Conservation (phyloP, 2,888 invertebrate genomes). For the Chalcis sispes region DNA sequence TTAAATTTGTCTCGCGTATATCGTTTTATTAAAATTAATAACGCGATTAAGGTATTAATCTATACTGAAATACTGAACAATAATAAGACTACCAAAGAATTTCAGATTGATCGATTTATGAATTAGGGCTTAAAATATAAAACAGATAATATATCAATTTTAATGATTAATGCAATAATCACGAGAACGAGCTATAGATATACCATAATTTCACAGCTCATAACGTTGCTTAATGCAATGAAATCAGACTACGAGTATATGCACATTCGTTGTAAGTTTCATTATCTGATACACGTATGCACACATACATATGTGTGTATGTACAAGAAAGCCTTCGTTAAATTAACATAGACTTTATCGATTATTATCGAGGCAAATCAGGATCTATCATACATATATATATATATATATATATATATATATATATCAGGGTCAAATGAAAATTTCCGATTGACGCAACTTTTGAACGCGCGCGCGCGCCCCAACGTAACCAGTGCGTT, state of each 20-base stretch:
- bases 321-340: background rate
- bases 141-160: background rate
- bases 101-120: constrained; percentile 13
- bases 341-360: constrained; percentile 1
- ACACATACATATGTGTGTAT: background rate
- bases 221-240: constrained; percentile 23
- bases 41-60: background rate
- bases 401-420: too few relatives aligned
- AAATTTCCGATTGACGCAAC: constrained; percentile 5
- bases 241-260: background rate
- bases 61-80: background rate
- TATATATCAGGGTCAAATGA: constrained; percentile 27
- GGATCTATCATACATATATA: background rate
- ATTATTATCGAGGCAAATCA: constrained; percentile 18
- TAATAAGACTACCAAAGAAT: background rate
- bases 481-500: background rate
- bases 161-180: constrained; percentile 24
- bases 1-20: too few relatives aligned
- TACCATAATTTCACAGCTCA: constrained; percentile 33
- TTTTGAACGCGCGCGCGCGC: background rate
- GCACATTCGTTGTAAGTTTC: background rate
- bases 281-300: background rate
- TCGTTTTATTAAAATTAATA: background rate
- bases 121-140: constrained; percentile 12
- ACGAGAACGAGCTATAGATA: too few relatives aligned